Evolutionary conservation across 2,113 vertebrate species (phyloP), one percentile per base, ranked within the genome.

Genomic region (Rhynchomys soricoides): DNA sequence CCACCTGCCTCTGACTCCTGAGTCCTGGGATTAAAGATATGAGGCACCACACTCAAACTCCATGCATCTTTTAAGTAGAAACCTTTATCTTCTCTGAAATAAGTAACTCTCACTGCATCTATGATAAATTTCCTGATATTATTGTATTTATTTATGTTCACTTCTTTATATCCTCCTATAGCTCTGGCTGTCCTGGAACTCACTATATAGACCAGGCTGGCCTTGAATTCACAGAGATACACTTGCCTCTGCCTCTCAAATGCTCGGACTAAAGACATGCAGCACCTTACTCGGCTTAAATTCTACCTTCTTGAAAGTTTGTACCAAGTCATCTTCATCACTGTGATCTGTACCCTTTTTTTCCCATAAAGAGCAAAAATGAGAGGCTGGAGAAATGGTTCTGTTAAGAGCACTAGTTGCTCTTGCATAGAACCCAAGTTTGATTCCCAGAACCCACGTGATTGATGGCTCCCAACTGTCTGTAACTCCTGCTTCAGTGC

Each of bases 81-180:
- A 89, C 5, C 45, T 74, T 8, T 88, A 37, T 71, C 24, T 50
- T 45, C 29, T 88, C 74, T 96, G 75, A 96, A 95, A 86, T 91
- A 31, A 93, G 37, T 73, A 94, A 85, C 37, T 77, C 50, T 94
- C 50, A 78, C 0, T 64, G 57, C 22, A 66, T 57, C 93, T 90
- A 86, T 62, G 91, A 93, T 5, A 94, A 90, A 88, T 29, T 59
- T 90, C 81, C 22, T 57, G 91, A 16, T 50, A 79, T 93, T 93
- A 92, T 12, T 91, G 19, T 74, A 97, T 71, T 85, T 95, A 92
- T 62, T 96, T 90, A 90, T 95, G 75, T 74, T 94, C 82, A 93
- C 24, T 75, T 24, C 10, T 90, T 92, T 88, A 90, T 48, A 78
- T 59, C 15, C 43, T 62, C n/a, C n/a, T n/a, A n/a, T n/a, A n/a